These are phyloP conservation scores for Fragum sueziense DNA, from an alignment of 2,888 invertebrate species.

Conservation along the genomic window DNA sequence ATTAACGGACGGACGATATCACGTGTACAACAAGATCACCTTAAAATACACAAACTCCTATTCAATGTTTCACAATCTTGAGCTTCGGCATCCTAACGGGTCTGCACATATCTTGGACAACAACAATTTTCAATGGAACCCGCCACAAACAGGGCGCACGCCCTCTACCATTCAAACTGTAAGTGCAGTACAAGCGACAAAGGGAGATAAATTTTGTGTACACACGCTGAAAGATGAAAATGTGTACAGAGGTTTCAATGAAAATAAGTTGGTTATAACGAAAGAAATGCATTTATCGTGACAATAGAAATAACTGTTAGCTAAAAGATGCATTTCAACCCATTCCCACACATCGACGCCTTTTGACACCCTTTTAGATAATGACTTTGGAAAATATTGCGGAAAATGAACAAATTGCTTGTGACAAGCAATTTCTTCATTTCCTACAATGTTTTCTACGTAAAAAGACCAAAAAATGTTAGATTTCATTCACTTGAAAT, in stretches of 20 bases:
- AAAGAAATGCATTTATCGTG: background rate
- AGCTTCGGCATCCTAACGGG: background rate
- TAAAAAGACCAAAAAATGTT: no score
- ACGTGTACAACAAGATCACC: background rate
- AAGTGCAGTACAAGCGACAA: background rate
- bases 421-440: no score
- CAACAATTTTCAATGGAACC: slow-evolving; percentile 10
- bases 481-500: no score
- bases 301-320: no score
- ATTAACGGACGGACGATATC: background rate
- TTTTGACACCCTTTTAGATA: no score
- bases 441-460: no score
- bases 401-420: no score
- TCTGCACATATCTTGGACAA: background rate
- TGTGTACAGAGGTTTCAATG: background rate
- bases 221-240: background rate
- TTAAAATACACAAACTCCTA: background rate
- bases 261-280: background rate
- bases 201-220: background rate
- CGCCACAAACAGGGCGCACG: background rate
- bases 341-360: no score
- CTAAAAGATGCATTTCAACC: no score
- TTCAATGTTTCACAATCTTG: background rate
- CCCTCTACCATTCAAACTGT: background rate
- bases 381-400: no score